Conservation (phyloP, 1,140 invertebrate species). For the Zaprionus vittiger region DNA sequence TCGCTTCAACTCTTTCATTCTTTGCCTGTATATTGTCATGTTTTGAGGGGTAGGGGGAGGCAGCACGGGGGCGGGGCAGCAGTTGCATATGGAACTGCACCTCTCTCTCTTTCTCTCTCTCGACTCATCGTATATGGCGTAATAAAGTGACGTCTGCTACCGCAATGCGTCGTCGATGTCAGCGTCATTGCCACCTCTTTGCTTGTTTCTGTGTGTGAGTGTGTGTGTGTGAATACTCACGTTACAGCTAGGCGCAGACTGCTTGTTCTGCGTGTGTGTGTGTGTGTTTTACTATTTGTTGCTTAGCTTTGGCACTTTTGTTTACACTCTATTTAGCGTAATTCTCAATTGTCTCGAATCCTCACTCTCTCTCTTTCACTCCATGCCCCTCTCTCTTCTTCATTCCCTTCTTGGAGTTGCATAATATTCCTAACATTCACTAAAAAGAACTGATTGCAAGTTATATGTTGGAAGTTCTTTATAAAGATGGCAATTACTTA, state of each 20-base stretch:
- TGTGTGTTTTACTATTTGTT: conserved; percentile 14
- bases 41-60: neutral
- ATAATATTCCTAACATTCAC: neutral
- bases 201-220: neutral
- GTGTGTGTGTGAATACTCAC: conserved; percentile 28
- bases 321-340: conserved; percentile 47
- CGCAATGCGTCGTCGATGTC: conserved; percentile 17
- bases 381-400: neutral
- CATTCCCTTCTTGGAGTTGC: neutral
- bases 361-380: neutral
- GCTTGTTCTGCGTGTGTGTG: conserved; percentile 6
- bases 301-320: conserved; percentile 21
- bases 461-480: neutral
- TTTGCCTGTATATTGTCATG: conserved; percentile 1
- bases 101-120: neutral
- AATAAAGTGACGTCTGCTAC: conserved; percentile 39
- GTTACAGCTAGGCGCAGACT: conserved; percentile 31
- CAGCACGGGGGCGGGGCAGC: neutral
- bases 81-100: neutral
- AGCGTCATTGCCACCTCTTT: conserved; percentile 14
- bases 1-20: neutral
- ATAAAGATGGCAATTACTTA: neutral
- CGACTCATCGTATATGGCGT: conserved; percentile 27
- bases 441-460: neutral
- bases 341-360: neutral